A percentile compares a stretch with the other conserved stretches of the same genome.
phyloP scores from a whole-genome alignment of 2,113 vertebrate species.

The Labeo rohita region DNA sequence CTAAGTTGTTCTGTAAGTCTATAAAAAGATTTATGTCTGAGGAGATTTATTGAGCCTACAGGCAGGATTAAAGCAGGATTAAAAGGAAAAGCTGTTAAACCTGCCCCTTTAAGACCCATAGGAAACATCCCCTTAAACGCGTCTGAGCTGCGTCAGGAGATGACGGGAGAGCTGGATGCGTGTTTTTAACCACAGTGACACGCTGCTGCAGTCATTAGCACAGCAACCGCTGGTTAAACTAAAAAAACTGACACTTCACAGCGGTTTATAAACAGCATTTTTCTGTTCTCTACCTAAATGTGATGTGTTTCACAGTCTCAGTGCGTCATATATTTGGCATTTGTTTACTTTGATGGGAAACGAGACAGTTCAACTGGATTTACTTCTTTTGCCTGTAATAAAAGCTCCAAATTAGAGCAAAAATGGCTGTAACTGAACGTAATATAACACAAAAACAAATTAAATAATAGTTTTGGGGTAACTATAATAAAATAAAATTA shows the following conservation, averaged over 20 bases:
- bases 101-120: constrained; percentile 46
- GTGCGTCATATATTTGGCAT: background rate
- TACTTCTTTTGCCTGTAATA: background rate
- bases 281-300: background rate
- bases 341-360: background rate
- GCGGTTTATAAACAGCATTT: background rate
- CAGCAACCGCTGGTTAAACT: background rate
- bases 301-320: background rate
- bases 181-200: background rate
- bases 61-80: constrained; percentile 39
- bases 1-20: constrained; percentile 34
- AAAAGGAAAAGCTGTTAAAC: constrained; percentile 49
- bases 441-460: background rate
- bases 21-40: constrained; percentile 40
- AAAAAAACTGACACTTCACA: background rate
- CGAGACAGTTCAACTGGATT: background rate
- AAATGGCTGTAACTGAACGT: background rate
- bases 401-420: background rate
- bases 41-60: constrained; percentile 25
- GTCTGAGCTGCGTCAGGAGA: constrained; percentile 1
- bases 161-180: background rate
- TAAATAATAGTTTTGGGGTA: background rate
- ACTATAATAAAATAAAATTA: background rate
- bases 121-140: constrained; percentile 24
- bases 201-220: background rate